These are phyloP conservation scores for Grammomys dolichurus DNA, from an alignment of 2,113 vertebrate species.

Conservation along the genomic window DNA sequence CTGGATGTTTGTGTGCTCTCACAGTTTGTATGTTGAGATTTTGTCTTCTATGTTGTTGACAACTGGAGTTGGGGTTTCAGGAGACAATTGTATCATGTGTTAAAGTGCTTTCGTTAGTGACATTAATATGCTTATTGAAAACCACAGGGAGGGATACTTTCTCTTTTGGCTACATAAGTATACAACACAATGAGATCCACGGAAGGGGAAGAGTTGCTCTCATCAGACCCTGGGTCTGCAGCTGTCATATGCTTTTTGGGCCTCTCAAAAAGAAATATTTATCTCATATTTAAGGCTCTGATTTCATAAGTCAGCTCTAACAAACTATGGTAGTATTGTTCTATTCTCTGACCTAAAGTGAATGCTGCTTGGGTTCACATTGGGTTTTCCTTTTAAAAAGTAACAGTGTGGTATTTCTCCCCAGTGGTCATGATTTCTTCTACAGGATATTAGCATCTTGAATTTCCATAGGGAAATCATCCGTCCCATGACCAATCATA, in stretches of 20 bases:
- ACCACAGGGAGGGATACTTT: neutral
- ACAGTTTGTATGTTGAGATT: neutral
- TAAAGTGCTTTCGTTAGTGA: neutral
- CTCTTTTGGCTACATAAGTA: neutral
- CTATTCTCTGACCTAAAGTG: neutral
- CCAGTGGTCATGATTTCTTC: neutral
- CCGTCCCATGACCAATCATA: neutral
- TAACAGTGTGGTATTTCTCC: neutral
- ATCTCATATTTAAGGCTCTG: neutral
- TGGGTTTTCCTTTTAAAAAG: conserved; percentile 26
- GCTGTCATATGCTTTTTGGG: neutral
- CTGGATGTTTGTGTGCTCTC: neutral
- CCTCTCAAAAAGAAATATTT: neutral
- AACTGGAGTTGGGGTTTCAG: neutral
- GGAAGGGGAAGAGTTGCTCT: neutral
- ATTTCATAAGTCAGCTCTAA: neutral
- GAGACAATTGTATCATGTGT: neutral
- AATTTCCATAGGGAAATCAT: conserved; percentile 32
- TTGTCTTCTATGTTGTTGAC: neutral
- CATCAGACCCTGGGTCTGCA: neutral
- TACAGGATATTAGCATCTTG: neutral
- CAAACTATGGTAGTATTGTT: neutral
- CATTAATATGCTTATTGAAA: neutral
- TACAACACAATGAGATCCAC: neutral
- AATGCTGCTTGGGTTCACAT: neutral